Base-by-base conservation (phyloP, 2,113 vertebrate species). In the Phalacrocorax brasilianus region DNA sequence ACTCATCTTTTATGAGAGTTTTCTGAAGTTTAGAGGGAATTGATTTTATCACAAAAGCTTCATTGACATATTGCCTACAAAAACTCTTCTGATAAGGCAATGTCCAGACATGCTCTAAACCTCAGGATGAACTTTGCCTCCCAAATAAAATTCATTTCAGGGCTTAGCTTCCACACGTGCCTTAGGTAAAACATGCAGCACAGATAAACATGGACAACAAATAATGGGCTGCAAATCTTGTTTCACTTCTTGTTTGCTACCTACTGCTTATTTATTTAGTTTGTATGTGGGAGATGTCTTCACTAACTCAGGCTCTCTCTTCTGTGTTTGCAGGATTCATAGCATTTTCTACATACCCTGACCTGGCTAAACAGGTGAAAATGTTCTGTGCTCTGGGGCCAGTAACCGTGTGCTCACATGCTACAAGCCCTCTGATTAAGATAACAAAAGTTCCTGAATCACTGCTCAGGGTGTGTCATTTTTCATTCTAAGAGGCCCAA, bases 271-370 rank as follows among this genome's bases (percentile, higher is more conserved):
- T 55, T 20, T 59, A 26, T 74, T 66, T 84, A 8, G 47, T 45
- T 89, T 47, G 14, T 22, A 47, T 53, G 1, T 67, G 38, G 55
- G 87, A 73, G 33, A 49, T 18, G 13, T 42, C 42, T 49, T 67
- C 45, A 49, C 47, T 82, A 92, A 82, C 47, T 67, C 93, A 42
- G 83, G 12, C 10, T 88, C 4, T 86, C 52, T 90, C 26, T 96
- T 97, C 63, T 94, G 7, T 84, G 32, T 87, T 96, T 83, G 21
- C 96, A 99, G 99, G 95, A 58, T 99, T 99, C 96, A 97, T 99
- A 93, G 99, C 99, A 21, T 99, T 99, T 97, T 99, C 99, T 70
- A 98, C 97, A 12, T 98, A 99, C 91, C 99, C 99, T 15, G 98
- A 99, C 33, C 95, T 99, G 88, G 99, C 99, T 84, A 97, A 98